Conservation (phyloP, 2,888 invertebrate genomes). For the Mechanitis messenoides region DNA sequence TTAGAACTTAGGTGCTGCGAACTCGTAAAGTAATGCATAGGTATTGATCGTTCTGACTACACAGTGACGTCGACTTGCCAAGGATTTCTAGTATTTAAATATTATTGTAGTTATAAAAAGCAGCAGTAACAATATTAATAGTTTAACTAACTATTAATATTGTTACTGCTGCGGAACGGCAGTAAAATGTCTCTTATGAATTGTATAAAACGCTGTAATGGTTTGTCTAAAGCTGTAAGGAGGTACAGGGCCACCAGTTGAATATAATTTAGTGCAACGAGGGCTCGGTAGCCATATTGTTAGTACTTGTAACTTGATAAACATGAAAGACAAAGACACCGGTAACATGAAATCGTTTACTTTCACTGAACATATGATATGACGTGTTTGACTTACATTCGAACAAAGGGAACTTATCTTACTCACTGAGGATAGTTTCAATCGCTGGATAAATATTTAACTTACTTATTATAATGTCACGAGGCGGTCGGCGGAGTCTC, state of each 20-base stretch:
- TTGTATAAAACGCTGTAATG: no score
- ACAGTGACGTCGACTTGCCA: conserved; percentile 14
- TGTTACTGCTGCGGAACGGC: no score
- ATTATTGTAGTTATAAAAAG: background rate
- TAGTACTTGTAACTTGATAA: background rate
- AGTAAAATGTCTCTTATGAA: no score
- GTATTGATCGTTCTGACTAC: conserved; percentile 7
- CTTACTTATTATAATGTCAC: background rate
- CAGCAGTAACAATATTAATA: no score
- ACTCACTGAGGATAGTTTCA: background rate
- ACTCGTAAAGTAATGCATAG: conserved; percentile 6
- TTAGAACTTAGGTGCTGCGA: conserved; percentile 10
- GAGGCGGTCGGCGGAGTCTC: no score
- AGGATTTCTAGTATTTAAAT: conserved; percentile 9
- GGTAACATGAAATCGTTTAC: background rate
- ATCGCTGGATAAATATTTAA: background rate
- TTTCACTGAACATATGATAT: conserved; percentile 1
- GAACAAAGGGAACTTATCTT: background rate
- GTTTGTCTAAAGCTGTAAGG: no score
- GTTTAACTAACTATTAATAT: no score
- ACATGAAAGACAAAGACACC: background rate
- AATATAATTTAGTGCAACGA: no score
- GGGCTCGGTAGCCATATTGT: no score
- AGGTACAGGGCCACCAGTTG: no score
- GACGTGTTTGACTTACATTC: background rate